Conservation (phyloP, 2,797 vertebrate genomes). For the Lacerta agilis region DNA sequence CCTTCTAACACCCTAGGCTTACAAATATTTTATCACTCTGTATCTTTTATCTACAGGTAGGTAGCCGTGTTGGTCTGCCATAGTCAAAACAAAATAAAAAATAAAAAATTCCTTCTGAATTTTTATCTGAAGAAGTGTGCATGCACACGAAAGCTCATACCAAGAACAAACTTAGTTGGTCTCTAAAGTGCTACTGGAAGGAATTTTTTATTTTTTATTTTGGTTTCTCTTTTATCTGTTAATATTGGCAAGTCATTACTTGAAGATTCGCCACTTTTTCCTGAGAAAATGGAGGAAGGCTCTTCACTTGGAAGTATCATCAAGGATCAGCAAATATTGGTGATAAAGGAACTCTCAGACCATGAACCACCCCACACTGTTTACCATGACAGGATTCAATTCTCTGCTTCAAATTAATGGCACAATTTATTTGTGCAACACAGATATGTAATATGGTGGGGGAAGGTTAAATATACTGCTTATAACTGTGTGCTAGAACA, state of each 20-base stretch:
- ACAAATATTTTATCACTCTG: no score
- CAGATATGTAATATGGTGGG: background rate
- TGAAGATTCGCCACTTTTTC: slow-evolving; percentile 78
- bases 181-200: no score
- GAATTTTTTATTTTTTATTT: no score
- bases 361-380: slow-evolving; percentile 73
- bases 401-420: slow-evolving; percentile 68
- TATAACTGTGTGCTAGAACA: slow-evolving; percentile 36
- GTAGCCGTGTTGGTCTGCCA: no score
- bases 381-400: slow-evolving; percentile 75
- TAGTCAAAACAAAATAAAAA: no score
- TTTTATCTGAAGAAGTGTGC: no score
- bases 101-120: no score
- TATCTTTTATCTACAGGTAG: no score
- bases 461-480: background rate
- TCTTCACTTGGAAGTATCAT: slow-evolving; percentile 78
- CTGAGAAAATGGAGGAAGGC: slow-evolving; percentile 78
- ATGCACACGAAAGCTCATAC: no score
- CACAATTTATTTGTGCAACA: slow-evolving; percentile 47
- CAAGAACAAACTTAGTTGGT: no score
- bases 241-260: slow-evolving; percentile 53
- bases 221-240: background rate
- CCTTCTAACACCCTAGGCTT: background rate
- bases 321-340: slow-evolving; percentile 75
- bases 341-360: slow-evolving; percentile 68